These are phyloP conservation scores for Yponomeuta malinellus DNA, from an alignment of 2,888 invertebrate genomes.

Conservation along the genomic window DNA sequence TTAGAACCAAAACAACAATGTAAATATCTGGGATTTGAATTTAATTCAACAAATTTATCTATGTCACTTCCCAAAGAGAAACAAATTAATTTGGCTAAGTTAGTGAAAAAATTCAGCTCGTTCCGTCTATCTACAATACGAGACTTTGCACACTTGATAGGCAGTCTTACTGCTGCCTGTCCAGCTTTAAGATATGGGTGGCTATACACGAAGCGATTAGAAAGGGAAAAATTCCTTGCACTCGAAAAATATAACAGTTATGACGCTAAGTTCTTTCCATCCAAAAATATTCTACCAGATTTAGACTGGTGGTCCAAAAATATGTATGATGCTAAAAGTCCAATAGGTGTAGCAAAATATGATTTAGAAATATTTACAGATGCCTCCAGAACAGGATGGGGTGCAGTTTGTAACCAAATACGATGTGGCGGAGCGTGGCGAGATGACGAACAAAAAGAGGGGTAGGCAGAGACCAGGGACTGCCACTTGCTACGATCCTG, in stretches of 20 bases:
- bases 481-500: no score
- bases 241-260: neutral
- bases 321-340: conserved; percentile 12
- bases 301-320: conserved; percentile 19
- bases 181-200: conserved; percentile 20
- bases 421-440: conserved; percentile 13
- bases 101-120: conserved; percentile 16
- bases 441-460: neutral
- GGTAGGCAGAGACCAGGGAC: no score
- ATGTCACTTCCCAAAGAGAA: conserved; percentile 19
- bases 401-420: conserved; percentile 5
- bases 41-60: conserved; percentile 17
- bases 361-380: conserved; percentile 19
- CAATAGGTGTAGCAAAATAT: conserved; percentile 13
- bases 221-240: conserved; percentile 15
- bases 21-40: conserved; percentile 21
- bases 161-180: conserved; percentile 19
- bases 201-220: conserved; percentile 20
- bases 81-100: conserved; percentile 16
- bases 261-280: conserved; percentile 4
- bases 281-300: conserved; percentile 8
- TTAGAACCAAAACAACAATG: conserved; percentile 14
- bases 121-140: conserved; percentile 16
- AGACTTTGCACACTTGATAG: conserved; percentile 20
- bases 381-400: conserved; percentile 17